phyloP scores from a whole-genome alignment of 2,113 vertebrate genomes.

The Notothenia coriiceps region DNA sequence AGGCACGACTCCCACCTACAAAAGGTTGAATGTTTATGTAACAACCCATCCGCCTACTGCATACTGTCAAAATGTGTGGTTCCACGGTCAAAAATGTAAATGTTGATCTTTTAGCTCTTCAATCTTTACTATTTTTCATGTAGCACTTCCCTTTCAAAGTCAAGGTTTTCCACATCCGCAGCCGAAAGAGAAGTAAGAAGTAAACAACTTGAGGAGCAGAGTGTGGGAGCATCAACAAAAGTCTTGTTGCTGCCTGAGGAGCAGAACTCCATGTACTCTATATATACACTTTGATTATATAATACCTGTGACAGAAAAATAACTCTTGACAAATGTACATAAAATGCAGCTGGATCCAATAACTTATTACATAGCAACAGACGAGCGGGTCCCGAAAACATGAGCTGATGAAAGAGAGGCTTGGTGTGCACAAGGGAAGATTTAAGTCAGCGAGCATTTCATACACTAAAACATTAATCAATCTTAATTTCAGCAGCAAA shows the following conservation, averaged over 20 bases:
- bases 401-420: background rate
- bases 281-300: background rate
- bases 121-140: background rate
- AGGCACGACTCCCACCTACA: background rate
- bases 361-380: background rate
- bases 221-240: conserved; percentile 1
- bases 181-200: conserved; percentile 20
- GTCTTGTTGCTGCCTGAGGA: background rate
- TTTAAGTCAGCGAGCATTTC: background rate
- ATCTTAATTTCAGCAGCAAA: background rate
- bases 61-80: background rate
- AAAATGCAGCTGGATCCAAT: background rate
- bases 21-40: background rate
- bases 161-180: conserved; percentile 18
- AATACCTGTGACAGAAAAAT: background rate
- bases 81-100: background rate
- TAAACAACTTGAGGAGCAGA: conserved; percentile 22
- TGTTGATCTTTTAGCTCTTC: background rate
- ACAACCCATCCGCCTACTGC: background rate
- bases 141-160: background rate
- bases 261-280: conserved; percentile 8
- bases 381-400: background rate
- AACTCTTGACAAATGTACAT: background rate
- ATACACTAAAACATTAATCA: background rate
- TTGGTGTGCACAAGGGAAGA: background rate